Evolutionary conservation across 2,888 invertebrate genomes (phyloP).

Genomic region (Leucophora obtusa): DNA sequence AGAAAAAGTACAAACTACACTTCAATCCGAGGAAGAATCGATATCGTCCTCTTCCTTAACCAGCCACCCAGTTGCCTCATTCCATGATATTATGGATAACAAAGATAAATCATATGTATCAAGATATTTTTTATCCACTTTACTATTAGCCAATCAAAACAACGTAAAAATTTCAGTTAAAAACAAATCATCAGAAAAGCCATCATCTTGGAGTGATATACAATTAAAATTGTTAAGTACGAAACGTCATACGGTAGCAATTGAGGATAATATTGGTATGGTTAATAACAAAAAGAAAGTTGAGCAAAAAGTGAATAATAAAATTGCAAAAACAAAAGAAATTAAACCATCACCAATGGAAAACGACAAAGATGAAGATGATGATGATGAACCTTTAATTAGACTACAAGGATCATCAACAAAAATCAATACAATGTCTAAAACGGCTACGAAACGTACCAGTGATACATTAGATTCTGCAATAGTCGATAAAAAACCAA

Average conservation of each 20-base stretch:
- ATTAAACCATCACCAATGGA: not conserved
- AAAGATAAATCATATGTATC: constrained; percentile 72
- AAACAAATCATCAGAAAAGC: constrained; percentile 66
- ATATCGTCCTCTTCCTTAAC: not conserved
- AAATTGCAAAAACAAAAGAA: not conserved
- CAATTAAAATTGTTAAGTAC: constrained; percentile 70
- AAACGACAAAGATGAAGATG: not conserved
- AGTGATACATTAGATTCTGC: not conserved
- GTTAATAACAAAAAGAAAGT: constrained; percentile 44
- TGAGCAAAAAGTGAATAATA: not conserved
- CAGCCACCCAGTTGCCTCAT: constrained; percentile 50
- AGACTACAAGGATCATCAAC: constrained; percentile 18
- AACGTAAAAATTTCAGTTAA: constrained; percentile 69
- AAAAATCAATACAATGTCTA: not conserved
- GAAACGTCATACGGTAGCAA: constrained; percentile 70
- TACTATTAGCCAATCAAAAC: constrained; percentile 73
- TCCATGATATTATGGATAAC: constrained; percentile 71
- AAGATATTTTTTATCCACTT: constrained; percentile 73
- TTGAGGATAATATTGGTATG: constrained; percentile 76
- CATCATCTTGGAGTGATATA: constrained; percentile 68
- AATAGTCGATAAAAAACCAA: constrained; percentile 33
- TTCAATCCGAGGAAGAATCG: not conserved
- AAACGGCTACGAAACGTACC: constrained; percentile 36
- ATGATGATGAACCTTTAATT: constrained; percentile 43
- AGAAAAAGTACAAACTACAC: constrained; percentile 64